Conservation (phyloP, 2,888 invertebrate genomes). For the Zeuzera pyrina region DNA sequence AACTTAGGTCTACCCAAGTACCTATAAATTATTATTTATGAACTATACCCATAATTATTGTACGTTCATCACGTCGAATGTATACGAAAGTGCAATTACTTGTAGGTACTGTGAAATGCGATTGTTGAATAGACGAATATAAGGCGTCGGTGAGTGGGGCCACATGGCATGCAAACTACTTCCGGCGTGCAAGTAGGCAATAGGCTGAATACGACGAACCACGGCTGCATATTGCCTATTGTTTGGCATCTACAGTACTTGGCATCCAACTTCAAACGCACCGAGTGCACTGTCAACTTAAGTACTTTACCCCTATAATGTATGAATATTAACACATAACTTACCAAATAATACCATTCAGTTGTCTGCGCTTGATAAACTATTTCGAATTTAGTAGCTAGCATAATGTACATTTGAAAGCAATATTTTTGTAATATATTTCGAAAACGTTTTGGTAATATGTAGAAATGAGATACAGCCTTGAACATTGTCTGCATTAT, state of each 20-base stretch:
- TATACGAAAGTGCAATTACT: no score
- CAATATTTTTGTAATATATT: no score
- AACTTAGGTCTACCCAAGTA: no score
- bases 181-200: constrained; percentile 48
- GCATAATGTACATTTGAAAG: not conserved
- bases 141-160: no score
- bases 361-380: constrained; percentile 22
- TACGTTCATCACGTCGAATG: no score
- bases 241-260: constrained; percentile 68
- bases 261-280: constrained; percentile 57
- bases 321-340: constrained; percentile 53
- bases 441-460: no score
- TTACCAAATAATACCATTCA: constrained; percentile 32
- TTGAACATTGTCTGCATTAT: no score
- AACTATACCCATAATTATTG: no score
- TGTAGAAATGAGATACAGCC: no score
- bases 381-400: constrained; percentile 20
- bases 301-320: constrained; percentile 50
- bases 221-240: constrained; percentile 59
- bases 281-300: constrained; percentile 54
- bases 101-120: no score
- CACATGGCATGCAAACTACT: constrained; percentile 35
- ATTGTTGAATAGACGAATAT: no score
- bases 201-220: constrained; percentile 40
- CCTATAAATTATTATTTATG: no score